These are phyloP conservation scores for Probosciger aterrimus DNA, from an alignment of 2,113 vertebrate species.

Conservation along the genomic window DNA sequence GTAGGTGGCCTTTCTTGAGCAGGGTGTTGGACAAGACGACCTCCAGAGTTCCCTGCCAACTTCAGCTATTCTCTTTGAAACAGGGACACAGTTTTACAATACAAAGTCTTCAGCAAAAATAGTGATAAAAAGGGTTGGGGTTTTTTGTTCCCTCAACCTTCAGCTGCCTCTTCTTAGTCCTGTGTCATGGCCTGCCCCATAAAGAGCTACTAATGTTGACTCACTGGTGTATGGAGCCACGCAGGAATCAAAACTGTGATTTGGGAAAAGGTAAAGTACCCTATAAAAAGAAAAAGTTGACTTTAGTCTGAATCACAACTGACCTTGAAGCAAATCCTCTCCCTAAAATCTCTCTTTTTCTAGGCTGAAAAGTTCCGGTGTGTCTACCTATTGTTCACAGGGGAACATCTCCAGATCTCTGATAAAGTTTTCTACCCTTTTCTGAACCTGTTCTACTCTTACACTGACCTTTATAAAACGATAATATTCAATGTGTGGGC, in stretches of 20 bases:
- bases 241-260: neutral
- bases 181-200: fast-evolving
- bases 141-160: neutral
- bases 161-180: neutral
- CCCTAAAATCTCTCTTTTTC: neutral
- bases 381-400: neutral
- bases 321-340: neutral
- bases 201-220: neutral
- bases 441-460: neutral
- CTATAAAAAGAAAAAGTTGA: neutral
- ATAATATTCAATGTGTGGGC: fast-evolving
- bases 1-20: neutral
- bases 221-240: fast-evolving
- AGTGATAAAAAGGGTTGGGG: fast-evolving
- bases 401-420: neutral
- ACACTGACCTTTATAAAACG: neutral
- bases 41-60: neutral
- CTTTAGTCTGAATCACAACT: neutral
- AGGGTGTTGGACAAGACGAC: neutral
- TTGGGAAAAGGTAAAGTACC: neutral
- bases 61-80: neutral
- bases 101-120: neutral
- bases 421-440: neutral
- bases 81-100: neutral
- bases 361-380: neutral